Evolutionary conservation across 2,888 invertebrate genomes (phyloP).

Genomic region (Xanthia togata): DNA sequence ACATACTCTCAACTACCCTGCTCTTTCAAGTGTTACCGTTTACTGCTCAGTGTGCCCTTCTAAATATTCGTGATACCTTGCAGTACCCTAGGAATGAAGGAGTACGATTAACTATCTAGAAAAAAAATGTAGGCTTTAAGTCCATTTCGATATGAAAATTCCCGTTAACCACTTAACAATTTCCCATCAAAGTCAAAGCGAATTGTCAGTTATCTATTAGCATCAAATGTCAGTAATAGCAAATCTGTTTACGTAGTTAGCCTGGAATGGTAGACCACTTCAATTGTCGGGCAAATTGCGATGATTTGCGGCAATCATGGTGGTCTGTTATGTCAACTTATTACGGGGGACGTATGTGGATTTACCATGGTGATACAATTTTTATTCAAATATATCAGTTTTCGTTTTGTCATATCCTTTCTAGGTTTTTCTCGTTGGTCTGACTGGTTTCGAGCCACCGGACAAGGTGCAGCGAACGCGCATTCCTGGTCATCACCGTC

Average conservation of each 20-base stretch:
- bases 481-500: too few species aligned
- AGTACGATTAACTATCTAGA: not conserved
- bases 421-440: too few species aligned
- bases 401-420: not conserved
- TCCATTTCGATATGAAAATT: not conserved
- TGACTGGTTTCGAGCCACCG: not conserved
- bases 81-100: too few species aligned
- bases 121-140: not conserved
- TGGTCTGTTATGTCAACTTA: constrained; percentile 38
- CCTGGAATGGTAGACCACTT: constrained; percentile 63
- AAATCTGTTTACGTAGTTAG: constrained; percentile 67
- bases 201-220: constrained; percentile 30
- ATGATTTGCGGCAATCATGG: constrained; percentile 50
- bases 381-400: not conserved
- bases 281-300: constrained; percentile 76
- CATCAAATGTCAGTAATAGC: constrained; percentile 53
- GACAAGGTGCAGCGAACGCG: too few species aligned
- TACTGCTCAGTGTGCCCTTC: too few species aligned
- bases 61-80: too few species aligned
- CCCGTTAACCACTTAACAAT: constrained; percentile 13
- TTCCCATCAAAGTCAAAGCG: constrained; percentile 17
- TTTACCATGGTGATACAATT: constrained; percentile 5
- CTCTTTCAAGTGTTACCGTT: too few species aligned
- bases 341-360: constrained; percentile 16
- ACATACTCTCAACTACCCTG: too few species aligned